Conservation (phyloP, 2,888 invertebrate species). For the Dasysyrphus albostriatus region DNA sequence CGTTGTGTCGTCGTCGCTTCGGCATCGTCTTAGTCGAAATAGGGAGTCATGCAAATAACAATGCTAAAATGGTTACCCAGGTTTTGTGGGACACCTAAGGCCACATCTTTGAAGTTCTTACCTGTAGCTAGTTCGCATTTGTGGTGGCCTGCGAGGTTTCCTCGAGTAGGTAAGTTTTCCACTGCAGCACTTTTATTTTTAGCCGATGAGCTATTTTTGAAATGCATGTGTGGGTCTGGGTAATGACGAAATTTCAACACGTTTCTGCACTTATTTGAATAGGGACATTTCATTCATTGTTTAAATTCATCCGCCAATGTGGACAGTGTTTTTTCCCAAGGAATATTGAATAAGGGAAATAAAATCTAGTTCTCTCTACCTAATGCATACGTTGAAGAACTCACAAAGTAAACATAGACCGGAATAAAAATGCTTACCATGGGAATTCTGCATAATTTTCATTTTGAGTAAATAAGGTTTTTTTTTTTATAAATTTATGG, state of each 20-base stretch:
- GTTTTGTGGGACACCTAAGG: constrained; percentile 35
- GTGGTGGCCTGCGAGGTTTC: not conserved
- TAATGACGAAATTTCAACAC: constrained; percentile 64
- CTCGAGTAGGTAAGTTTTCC: constrained; percentile 1
- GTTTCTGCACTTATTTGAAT: constrained; percentile 69
- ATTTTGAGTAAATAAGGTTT: constrained; percentile 27
- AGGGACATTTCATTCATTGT: constrained; percentile 13
- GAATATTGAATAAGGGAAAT: constrained; percentile 15
- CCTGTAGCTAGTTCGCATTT: constrained; percentile 23
- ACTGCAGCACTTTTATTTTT: not conserved
- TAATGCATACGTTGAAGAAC: constrained; percentile 13
- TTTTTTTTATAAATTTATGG: not conserved
- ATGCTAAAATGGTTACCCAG: constrained; percentile 29
- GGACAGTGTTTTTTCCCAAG: not conserved
- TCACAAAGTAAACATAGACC: constrained; percentile 4
- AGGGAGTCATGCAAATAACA: not conserved
- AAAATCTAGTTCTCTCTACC: not conserved
- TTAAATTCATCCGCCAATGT: constrained; percentile 26
- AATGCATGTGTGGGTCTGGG: constrained; percentile 21
- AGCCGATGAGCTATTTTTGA: constrained; percentile 17
- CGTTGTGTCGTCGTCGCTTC: not conserved
- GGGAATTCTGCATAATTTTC: constrained; percentile 55
- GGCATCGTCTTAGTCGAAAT: constrained; percentile 20
- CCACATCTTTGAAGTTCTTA: not conserved
- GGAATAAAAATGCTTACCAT: constrained; percentile 24